Base-by-base conservation (phyloP, 1,140 invertebrate species). In the Drosophila nigromelanica region DNA sequence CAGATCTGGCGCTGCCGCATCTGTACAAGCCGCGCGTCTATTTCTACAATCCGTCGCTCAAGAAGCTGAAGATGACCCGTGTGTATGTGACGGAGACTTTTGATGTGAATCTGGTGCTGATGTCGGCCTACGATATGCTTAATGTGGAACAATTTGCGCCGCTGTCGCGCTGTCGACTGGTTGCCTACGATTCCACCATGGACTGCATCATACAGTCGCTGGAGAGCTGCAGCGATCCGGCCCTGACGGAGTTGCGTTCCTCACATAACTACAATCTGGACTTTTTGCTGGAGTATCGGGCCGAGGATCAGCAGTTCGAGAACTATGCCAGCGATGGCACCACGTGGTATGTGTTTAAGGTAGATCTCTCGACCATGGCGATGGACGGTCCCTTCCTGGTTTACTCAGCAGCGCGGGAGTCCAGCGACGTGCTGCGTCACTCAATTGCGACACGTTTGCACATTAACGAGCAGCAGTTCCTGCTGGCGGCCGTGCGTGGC, bases 141-240 rank as follows among this genome's bases (percentile, higher is more conserved):
- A 93, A 94, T 56, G 90, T 96, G 27, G 93, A 95, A 33, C 92
- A 92, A 10, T 75, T 94, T 63, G 93, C 95, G 5, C 93, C 94
- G 10, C 58, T 95, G 1, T 93, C 95, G 37, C 94, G 95, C 62
- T 96, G 96, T 80, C 94, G 96, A 3, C 92, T 97, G 15, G 96
- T 97, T 2, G 94, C 93, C 61, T 97, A 96, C 81, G 94, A 97
- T 85, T 93, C 94, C 33, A 91, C 93, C 15, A 93, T 94, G 66
- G 95, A 96, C 63, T 92, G 93, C 3, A 94, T 97, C n/a, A 94
- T 96, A 72, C 93, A 94, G 62, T 96, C 95, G 47, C 95, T 95
- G 78, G 95, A 96, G 63, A 93, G 89, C 4, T 90, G 93, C 47
- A 94, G 94, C 11, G 93, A 94, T 63, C 93, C 95, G 70, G 92